These are phyloP conservation scores for Ptychodera flava DNA, from an alignment of 35 echinoderm and acorn worm genomes.

Conservation along the genomic window DNA sequence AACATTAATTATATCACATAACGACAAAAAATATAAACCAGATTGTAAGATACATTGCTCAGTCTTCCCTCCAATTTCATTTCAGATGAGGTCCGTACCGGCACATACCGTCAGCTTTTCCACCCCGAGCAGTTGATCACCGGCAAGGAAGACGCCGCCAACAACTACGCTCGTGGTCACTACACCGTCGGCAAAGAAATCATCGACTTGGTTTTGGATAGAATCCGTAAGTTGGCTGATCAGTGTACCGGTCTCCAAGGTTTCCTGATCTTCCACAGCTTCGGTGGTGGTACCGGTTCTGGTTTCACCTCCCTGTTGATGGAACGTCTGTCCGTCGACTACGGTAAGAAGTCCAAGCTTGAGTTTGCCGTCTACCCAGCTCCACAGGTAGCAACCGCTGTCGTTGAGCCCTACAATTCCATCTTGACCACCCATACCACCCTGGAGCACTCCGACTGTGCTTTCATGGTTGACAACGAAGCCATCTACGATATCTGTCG, in stretches of 20 bases:
- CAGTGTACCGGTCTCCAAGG: constrained; percentile 71
- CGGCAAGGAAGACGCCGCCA: constrained; percentile 47
- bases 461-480: constrained; percentile 71
- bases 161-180: constrained; percentile 53
- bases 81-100: constrained; percentile 56
- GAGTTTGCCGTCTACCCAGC: constrained; percentile 74
- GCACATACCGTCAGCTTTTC: constrained; percentile 35
- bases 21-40: too few relatives aligned
- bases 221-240: constrained; percentile 50
- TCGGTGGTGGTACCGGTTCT: constrained; percentile 73
- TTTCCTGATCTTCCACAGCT: constrained; percentile 78
- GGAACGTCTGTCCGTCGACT: constrained; percentile 89
- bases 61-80: neutral
- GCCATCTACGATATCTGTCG: constrained; percentile 71
- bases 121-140: constrained; percentile 44
- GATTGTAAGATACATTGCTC: neutral
- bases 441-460: constrained; percentile 69
- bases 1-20: too few relatives aligned
- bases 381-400: constrained; percentile 64
- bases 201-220: constrained; percentile 46
- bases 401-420: constrained; percentile 87
- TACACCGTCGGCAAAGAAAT: constrained; percentile 62
- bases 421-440: constrained; percentile 71
- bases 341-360: constrained; percentile 85
- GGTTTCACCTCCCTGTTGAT: constrained; percentile 76